phyloP scores from a whole-genome alignment of 2,113 vertebrate species.

The Chionodraco myersi region DNA sequence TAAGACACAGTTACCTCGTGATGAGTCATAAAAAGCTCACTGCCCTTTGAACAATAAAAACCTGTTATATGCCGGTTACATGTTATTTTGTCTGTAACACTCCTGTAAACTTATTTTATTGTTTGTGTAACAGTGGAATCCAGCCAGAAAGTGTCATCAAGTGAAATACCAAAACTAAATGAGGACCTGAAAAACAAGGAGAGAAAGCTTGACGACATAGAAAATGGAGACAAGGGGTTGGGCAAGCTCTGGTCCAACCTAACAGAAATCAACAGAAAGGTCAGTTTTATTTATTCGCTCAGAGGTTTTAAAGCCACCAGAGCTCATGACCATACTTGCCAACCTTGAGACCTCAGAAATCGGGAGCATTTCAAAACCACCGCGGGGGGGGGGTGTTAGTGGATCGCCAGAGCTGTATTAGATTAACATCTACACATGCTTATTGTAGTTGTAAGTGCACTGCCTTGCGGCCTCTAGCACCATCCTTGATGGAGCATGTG shows the following conservation, averaged over 20 bases:
- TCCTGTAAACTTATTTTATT: slow-evolving; percentile 7
- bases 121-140: slow-evolving; percentile 89
- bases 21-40: not conserved
- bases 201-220: slow-evolving; percentile 89
- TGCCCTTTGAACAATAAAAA: not conserved
- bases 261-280: slow-evolving; percentile 95
- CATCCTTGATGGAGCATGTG: too few relatives aligned
- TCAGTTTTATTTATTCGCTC: slow-evolving; percentile 56
- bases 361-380: too few relatives aligned
- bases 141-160: slow-evolving; percentile 91
- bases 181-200: slow-evolving; percentile 93
- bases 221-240: slow-evolving; percentile 90
- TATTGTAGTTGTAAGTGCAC: too few relatives aligned
- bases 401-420: too few relatives aligned
- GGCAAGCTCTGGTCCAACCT: slow-evolving; percentile 94
- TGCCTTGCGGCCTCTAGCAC: too few relatives aligned
- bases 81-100: not conserved
- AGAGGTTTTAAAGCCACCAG: not conserved
- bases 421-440: too few relatives aligned
- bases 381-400: too few relatives aligned
- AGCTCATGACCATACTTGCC: too few relatives aligned
- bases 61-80: not conserved
- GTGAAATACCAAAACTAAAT: slow-evolving; percentile 92
- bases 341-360: too few relatives aligned
- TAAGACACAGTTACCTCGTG: slow-evolving; percentile 75